phyloP scores from a whole-genome alignment of 2,888 invertebrate species.

The Leptinotarsa tumamoca region DNA sequence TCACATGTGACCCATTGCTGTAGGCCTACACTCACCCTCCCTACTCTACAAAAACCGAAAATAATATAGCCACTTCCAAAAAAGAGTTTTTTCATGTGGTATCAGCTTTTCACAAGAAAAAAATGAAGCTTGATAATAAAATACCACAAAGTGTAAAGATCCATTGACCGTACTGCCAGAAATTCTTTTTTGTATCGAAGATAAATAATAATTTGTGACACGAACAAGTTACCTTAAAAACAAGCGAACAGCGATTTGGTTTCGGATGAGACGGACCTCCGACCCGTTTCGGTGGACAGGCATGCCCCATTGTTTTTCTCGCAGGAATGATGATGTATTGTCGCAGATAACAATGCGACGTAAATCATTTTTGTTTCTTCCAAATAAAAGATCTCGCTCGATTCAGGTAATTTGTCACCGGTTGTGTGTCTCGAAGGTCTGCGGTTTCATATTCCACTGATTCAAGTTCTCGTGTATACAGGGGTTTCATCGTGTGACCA shows the following conservation, averaged over 20 bases:
- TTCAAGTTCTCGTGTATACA: not conserved
- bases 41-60: too few species aligned
- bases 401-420: conserved; percentile 13
- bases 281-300: conserved; percentile 7
- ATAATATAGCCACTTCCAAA: too few species aligned
- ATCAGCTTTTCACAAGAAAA: too few species aligned
- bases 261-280: conserved; percentile 10
- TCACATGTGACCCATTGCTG: too few species aligned
- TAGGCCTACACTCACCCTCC: too few species aligned
- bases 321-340: conserved; percentile 27
- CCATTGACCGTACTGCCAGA: not conserved
- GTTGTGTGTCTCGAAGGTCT: not conserved
- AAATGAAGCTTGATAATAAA: too few species aligned
- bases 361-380: conserved; percentile 23
- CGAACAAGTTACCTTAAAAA: conserved; percentile 1
- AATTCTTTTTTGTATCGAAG: not conserved
- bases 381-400: conserved; percentile 8
- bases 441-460: not conserved
- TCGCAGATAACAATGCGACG: conserved; percentile 25
- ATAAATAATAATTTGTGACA: conserved; percentile 12
- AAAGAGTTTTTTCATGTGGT: too few species aligned
- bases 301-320: conserved; percentile 18
- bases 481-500: too few species aligned
- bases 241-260: conserved; percentile 11
- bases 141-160: too few species aligned